Percentiles rank a stretch among this genome's conserved stretches.
These are phyloP conservation scores for Capitulum mitella DNA, from an alignment of 2,888 invertebrate genomes.

Conservation along the genomic window DNA sequence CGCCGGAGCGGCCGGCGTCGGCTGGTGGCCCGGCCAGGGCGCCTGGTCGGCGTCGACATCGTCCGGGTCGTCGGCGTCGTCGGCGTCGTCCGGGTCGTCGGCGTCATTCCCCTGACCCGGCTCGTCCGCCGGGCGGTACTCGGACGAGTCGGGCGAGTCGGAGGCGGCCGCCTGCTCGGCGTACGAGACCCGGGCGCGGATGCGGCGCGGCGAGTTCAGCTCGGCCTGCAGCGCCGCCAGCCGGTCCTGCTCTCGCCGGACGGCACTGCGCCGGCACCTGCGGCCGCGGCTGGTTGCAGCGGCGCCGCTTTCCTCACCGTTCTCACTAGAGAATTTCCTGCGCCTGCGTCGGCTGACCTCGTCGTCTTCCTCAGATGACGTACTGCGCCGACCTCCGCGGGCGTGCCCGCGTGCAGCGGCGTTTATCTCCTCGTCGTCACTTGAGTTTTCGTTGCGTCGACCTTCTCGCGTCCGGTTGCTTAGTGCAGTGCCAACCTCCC, in stretches of 20 bases:
- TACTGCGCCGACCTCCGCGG: neutral
- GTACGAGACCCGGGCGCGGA: constrained; percentile 5
- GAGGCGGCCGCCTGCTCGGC: neutral
- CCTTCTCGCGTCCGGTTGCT: no score
- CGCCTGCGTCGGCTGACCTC: no score
- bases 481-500: neutral
- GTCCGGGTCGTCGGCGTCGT: neutral
- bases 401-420: neutral
- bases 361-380: neutral
- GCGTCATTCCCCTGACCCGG: neutral
- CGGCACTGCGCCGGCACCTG: neutral
- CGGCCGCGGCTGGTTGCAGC: neutral
- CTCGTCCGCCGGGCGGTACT: neutral
- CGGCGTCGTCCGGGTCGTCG: neutral
- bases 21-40: neutral
- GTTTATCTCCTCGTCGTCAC: neutral
- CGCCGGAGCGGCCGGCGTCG: neutral
- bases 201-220: neutral
- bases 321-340: no score
- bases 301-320: neutral
- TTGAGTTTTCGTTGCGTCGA: neutral
- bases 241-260: neutral
- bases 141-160: neutral
- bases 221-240: neutral
- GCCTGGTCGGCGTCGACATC: neutral